These are phyloP conservation scores for Luidia sarsii DNA, from an alignment of 53 echinoderm and acorn worm genomes.

Conservation along the genomic window DNA sequence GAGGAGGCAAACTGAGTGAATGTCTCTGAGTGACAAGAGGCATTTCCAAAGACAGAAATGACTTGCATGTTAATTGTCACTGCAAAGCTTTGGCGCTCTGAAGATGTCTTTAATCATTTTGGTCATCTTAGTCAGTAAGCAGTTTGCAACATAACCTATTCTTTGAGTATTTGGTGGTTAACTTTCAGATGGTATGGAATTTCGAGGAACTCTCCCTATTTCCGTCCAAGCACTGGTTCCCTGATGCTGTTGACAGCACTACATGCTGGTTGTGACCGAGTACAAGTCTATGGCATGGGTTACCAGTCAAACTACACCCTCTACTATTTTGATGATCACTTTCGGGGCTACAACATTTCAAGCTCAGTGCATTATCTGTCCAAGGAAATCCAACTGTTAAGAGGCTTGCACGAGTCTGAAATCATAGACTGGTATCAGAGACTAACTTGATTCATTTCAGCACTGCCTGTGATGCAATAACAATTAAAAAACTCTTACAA, in stretches of 20 bases:
- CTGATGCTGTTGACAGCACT: conserved; percentile 85
- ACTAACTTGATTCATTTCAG: conserved; percentile 23
- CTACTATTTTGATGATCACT: conserved; percentile 78
- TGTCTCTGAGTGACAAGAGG: no score
- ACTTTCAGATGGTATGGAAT: conserved; percentile 25
- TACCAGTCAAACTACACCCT: conserved; percentile 73
- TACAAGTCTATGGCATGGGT: conserved; percentile 90
- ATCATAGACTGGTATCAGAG: conserved; percentile 86
- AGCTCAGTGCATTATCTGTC: conserved; percentile 73
- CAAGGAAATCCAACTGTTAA: conserved; percentile 66
- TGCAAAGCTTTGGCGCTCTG: no score
- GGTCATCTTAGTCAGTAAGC: no score
- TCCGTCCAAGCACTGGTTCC: conserved; percentile 86
- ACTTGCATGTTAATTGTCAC: no score
- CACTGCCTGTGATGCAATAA: no score
- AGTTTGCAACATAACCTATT: no score
- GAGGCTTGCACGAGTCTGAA: conserved; percentile 56
- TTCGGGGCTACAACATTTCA: conserved; percentile 51
- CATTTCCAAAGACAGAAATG: no score
- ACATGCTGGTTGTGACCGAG: conserved; percentile 82
- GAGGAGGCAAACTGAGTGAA: no score
- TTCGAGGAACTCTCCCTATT: conserved; percentile 54
- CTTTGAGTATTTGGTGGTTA: no score
- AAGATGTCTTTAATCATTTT: no score
- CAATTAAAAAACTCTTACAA: not conserved